phyloP scores from a whole-genome alignment of 2,888 invertebrate species.

The Yponomeuta evonymella region DNA sequence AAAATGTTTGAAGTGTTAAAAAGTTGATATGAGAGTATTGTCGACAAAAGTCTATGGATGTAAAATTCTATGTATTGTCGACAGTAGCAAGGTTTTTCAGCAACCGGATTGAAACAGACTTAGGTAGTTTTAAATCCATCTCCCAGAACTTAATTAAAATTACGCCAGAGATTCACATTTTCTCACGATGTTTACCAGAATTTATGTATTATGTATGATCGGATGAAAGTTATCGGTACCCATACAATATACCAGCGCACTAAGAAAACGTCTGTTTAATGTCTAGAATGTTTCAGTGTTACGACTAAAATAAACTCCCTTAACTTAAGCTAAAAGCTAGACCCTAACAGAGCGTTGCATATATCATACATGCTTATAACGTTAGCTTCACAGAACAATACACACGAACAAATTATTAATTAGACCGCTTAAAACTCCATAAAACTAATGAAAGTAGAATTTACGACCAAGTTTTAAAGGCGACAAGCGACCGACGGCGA shows the following conservation, averaged over 20 bases:
- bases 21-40: not conserved
- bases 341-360: not conserved
- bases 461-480: not conserved
- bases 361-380: not conserved
- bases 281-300: too few relatives aligned
- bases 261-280: too few relatives aligned
- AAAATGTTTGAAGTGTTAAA: not conserved
- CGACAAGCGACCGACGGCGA: conserved; percentile 15
- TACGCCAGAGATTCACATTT: not conserved
- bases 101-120: too few relatives aligned
- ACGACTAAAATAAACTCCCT: too few relatives aligned
- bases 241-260: too few relatives aligned
- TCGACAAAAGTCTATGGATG: too few relatives aligned
- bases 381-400: not conserved
- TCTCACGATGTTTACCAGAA: too few relatives aligned
- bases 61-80: too few relatives aligned
- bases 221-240: not conserved
- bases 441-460: conserved; percentile 12
- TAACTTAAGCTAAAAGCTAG: not conserved
- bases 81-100: too few relatives aligned
- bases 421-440: conserved; percentile 6
- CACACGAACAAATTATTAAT: not conserved
- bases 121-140: too few relatives aligned
- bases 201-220: not conserved
- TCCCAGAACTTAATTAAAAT: not conserved